Conservation (phyloP, 2,113 vertebrate species). For the Felis chaus region DNA sequence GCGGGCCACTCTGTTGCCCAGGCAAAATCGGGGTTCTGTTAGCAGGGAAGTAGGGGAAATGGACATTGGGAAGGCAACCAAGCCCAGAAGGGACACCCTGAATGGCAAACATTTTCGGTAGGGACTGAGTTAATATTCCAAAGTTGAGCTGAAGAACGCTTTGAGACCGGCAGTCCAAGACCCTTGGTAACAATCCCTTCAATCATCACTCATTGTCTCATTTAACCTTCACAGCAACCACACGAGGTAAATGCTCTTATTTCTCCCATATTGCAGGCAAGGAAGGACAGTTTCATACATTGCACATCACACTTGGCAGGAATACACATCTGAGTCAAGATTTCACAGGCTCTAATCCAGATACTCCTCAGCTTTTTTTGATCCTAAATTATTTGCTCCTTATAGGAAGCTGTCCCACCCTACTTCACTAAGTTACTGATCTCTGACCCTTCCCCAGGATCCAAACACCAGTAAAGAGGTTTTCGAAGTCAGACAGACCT, state of each 20-base stretch:
- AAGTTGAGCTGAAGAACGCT: background rate
- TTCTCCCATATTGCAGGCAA: background rate
- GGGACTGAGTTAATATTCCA: background rate
- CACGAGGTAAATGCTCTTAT: background rate
- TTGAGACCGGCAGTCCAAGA: background rate
- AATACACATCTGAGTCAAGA: background rate
- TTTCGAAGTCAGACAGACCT: background rate
- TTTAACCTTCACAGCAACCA: background rate
- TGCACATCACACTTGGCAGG: background rate
- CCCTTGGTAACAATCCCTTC: background rate
- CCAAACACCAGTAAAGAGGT: background rate
- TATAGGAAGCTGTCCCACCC: background rate
- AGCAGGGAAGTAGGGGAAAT: background rate
- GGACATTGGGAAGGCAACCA: background rate
- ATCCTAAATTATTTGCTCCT: background rate
- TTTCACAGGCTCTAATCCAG: background rate
- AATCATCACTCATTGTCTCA: background rate
- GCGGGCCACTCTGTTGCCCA: too few relatives aligned
- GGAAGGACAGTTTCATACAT: background rate
- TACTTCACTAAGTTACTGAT: background rate
- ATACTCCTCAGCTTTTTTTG: background rate
- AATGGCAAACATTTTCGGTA: background rate
- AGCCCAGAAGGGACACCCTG: background rate
- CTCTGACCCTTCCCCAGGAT: background rate
- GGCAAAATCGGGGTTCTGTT: background rate